Conservation (phyloP, 2,888 invertebrate species). For the Cepaea hortensis region DNA sequence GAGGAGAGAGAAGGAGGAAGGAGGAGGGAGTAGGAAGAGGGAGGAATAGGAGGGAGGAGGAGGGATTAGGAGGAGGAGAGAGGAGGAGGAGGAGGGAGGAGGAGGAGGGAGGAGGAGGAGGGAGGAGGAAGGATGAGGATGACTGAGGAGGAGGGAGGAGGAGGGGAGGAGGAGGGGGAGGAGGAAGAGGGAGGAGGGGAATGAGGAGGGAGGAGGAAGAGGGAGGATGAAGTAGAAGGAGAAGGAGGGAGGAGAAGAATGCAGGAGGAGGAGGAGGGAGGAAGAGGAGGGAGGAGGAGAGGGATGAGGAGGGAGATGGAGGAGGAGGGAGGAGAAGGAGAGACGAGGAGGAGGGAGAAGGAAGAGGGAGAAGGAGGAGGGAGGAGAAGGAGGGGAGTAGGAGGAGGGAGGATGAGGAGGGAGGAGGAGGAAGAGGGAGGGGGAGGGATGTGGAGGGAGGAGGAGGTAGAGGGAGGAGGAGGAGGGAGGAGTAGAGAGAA, state of each 20-base stretch:
- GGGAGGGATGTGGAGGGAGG: not conserved
- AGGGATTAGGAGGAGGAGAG: no score
- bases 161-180: not conserved
- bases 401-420: not conserved
- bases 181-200: not conserved
- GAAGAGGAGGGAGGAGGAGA: not conserved
- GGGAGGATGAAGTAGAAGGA: not conserved
- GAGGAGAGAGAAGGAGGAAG: no score
- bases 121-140: not conserved
- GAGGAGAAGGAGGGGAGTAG: no score
- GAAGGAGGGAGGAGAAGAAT: not conserved
- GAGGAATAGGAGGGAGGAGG: no score
- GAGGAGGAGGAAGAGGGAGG: not conserved
- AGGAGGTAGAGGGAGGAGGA: no score
- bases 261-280: not conserved
- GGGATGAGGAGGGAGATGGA: not conserved
- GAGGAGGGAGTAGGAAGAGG: no score
- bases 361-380: not conserved
- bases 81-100: not conserved
- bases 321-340: no score
- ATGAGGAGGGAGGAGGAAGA: not conserved
- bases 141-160: not conserved
- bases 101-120: not conserved
- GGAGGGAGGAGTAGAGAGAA: no score
- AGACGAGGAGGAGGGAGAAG: not conserved